A percentile compares a stretch with the other conserved stretches of the same genome.
Conservation (phyloP, 2,888 invertebrate species). For the Drosophila testacea region DNA sequence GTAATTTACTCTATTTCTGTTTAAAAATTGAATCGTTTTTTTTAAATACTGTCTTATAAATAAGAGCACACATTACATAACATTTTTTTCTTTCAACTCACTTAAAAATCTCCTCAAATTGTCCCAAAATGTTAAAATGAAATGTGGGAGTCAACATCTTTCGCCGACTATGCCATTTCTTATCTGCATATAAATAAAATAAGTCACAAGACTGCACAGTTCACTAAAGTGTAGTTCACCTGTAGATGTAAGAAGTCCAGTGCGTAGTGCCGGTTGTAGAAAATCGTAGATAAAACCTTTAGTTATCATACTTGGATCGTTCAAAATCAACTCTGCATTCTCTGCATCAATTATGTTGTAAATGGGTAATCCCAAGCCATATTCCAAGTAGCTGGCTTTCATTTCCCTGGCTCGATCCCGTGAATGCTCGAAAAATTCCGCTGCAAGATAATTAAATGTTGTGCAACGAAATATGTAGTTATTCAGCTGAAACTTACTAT, state of each 20-base stretch:
- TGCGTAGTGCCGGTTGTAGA: slow-evolving; percentile 71
- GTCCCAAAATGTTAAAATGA: slow-evolving; percentile 80
- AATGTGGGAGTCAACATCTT: slow-evolving; percentile 82
- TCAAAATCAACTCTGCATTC: slow-evolving; percentile 71
- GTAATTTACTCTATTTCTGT: too few relatives aligned
- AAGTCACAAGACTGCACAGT: too few relatives aligned
- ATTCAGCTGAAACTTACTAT: slow-evolving; percentile 28
- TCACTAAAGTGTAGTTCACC: slow-evolving; percentile 37
- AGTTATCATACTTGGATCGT: slow-evolving; percentile 69
- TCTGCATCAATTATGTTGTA: slow-evolving; percentile 78
- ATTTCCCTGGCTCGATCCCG: slow-evolving; percentile 39
- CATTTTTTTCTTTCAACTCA: slow-evolving; percentile 31
- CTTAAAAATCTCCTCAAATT: slow-evolving; percentile 81
- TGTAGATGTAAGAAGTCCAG: slow-evolving; percentile 74
- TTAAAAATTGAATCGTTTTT: neutral
- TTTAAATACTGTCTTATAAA: too few relatives aligned
- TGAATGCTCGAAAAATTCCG: slow-evolving; percentile 54
- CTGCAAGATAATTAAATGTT: slow-evolving; percentile 34
- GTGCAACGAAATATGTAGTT: too few relatives aligned
- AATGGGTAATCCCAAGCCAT: slow-evolving; percentile 52
- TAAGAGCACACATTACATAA: too few relatives aligned
- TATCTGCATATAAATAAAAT: slow-evolving; percentile 40
- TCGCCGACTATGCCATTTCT: slow-evolving; percentile 80
- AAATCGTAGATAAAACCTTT: slow-evolving; percentile 74
- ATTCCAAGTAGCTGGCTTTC: slow-evolving; percentile 65